Evolutionary conservation across 2,888 invertebrate genomes (phyloP).

Genomic region (Himalopsyche tibetana): DNA sequence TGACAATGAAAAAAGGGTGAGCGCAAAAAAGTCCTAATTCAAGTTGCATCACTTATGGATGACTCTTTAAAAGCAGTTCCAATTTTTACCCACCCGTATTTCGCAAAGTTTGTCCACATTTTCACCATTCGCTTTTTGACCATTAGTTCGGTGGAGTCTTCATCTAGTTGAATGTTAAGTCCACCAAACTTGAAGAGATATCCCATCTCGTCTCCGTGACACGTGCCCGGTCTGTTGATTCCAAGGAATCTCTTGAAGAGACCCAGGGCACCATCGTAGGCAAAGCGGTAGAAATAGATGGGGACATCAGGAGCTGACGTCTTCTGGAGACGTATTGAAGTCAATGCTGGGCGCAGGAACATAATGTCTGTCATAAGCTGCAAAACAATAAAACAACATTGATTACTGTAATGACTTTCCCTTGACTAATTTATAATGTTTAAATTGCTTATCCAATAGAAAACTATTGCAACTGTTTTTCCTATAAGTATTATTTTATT

Average conservation of each 20-base stretch:
- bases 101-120: conserved; percentile 82
- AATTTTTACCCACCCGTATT: conserved; percentile 75
- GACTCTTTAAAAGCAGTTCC: neutral
- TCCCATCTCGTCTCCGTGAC: conserved; percentile 82
- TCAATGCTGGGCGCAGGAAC: conserved; percentile 78
- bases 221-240: conserved; percentile 78
- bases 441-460: no score
- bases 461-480: no score
- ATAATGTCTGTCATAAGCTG: conserved; percentile 81
- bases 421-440: no score
- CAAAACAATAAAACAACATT: conserved; percentile 36
- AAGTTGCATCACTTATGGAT: conserved; percentile 35
- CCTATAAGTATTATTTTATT: no score
- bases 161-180: conserved; percentile 79
- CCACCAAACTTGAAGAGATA: conserved; percentile 81
- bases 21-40: neutral
- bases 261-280: conserved; percentile 80
- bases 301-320: conserved; percentile 74
- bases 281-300: conserved; percentile 79
- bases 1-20: neutral
- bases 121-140: conserved; percentile 79
- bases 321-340: conserved; percentile 74
- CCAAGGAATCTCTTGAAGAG: conserved; percentile 81
- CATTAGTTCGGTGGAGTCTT: conserved; percentile 77
- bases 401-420: neutral